A percentile compares a stretch with the other conserved stretches of the same genome.
Conservation (phyloP, 2,888 invertebrate species). For the Sceliomorpha sp. region DNA sequence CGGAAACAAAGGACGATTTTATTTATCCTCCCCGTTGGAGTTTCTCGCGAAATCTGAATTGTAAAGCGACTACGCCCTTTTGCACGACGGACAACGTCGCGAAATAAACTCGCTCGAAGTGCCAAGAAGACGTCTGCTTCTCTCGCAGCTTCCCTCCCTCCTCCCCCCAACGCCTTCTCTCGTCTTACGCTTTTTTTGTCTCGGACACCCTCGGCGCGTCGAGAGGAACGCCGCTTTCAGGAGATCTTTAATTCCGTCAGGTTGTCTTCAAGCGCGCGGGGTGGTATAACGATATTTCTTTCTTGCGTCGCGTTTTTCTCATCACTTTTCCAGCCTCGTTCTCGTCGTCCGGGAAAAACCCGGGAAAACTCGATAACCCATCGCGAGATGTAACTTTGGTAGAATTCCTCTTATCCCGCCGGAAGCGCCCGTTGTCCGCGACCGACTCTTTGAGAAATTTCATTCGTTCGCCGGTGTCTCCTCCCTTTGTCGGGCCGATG, state of each 20-base stretch:
- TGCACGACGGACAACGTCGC: slow-evolving; percentile 14
- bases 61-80: slow-evolving; percentile 25
- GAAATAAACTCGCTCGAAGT: slow-evolving; percentile 28
- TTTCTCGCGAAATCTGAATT: slow-evolving; percentile 32
- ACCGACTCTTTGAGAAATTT: no score
- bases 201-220: slow-evolving; percentile 12
- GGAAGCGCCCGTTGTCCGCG: no score
- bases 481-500: no score
- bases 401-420: no score
- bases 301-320: no score
- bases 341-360: slow-evolving; percentile 19
- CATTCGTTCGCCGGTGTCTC: no score
- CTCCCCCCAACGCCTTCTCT: slow-evolving; percentile 51
- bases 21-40: slow-evolving; percentile 31
- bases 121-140: no score
- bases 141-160: slow-evolving; percentile 50
- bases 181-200: slow-evolving; percentile 28
- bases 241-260: slow-evolving; percentile 57
- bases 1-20: no score
- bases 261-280: slow-evolving; percentile 43
- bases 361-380: no score
- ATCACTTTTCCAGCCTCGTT: slow-evolving; percentile 18
- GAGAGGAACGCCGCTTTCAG: slow-evolving; percentile 21
- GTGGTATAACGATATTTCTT: slow-evolving; percentile 59
- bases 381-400: no score